Base-by-base conservation (phyloP, 2,113 vertebrate genomes). In the Propithecus coquereli region DNA sequence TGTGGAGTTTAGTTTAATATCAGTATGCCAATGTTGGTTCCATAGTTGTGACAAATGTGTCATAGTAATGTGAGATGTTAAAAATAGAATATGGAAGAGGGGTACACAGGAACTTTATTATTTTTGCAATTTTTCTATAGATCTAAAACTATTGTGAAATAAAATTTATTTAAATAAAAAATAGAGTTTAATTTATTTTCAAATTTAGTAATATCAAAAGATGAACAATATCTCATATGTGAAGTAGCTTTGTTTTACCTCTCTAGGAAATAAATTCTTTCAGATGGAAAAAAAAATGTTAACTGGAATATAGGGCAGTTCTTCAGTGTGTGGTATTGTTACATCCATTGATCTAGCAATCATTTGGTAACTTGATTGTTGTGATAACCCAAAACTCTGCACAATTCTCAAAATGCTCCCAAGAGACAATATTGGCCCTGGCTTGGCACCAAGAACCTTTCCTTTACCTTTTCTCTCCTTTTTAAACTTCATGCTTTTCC, bases 1-100 rank as follows among this genome's bases (percentile, higher is more conserved):
- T 81, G 18, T 50, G 12, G 6, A 89, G 5, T 96, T 96, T 73
- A 93, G 32, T 91, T 87, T 97, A 96, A 57, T 87, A 81, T 30
- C 11, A 88, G 32, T 82, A 34, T 66, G 45, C 50, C 18, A 47
- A 13, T 90, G 13, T 74, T 82, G 37, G 14, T 82, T 70, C 61
- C 82, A 70, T 84, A 81, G 74, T 66, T 90, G n/a, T 92, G 27
- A 90, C 6, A 61, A 73, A 63, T 66, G 1, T 73, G 61, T 47
- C 27, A 45, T 52, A 89, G 27, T 34, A 85, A 65, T 93, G 10
- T 90, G n/a, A 93, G 14, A 30, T 86, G 18, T 80, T 95, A 81
- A 90, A 93, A 81, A 57, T 37, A 70, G 32, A 95, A 91, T 94
- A 76, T 86, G 45, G 37, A 14, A 94, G 65, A 93, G 45, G 40